These are phyloP conservation scores for Xestia sexstrigata DNA, from an alignment of 2,888 invertebrate genomes.

Conservation along the genomic window DNA sequence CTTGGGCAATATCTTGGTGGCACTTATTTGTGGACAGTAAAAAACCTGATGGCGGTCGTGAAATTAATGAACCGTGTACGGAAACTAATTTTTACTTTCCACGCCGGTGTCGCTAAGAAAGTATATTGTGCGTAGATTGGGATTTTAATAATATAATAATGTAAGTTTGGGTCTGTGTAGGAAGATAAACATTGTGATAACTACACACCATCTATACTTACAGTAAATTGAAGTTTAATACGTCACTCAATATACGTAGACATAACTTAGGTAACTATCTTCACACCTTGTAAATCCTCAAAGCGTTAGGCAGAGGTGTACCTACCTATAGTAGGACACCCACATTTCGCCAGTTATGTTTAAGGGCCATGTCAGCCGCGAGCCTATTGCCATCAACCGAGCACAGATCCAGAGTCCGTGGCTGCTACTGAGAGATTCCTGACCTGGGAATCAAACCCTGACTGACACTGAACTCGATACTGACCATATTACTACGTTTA, in stretches of 20 bases:
- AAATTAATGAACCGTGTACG: slow-evolving; percentile 78
- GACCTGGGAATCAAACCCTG: neutral
- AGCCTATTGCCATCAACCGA: neutral
- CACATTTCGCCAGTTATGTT: neutral
- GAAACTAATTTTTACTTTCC: slow-evolving; percentile 73
- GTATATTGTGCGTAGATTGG: slow-evolving; percentile 56
- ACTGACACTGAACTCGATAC: too few species aligned
- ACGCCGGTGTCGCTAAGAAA: slow-evolving; percentile 62
- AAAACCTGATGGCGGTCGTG: slow-evolving; percentile 66
- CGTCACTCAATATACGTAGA: neutral
- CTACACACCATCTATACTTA: slow-evolving; percentile 6
- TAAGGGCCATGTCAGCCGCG: neutral
- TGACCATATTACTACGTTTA: neutral
- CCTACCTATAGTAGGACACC: neutral
- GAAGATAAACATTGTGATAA: slow-evolving; percentile 6
- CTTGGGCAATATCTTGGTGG: slow-evolving; percentile 69
- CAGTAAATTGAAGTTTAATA: neutral
- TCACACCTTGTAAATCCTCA: neutral
- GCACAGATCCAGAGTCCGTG: neutral
- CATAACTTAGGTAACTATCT: neutral
- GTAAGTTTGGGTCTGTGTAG: neutral
- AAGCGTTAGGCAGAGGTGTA: neutral
- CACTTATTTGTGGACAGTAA: slow-evolving; percentile 62
- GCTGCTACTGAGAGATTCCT: neutral
- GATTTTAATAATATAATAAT: slow-evolving; percentile 36